A percentile compares a stretch with the other conserved stretches of the same genome.
Conservation (phyloP, 2,113 vertebrate genomes). For the cat (Felis catus) region F.catus_Fca126_mat1.0 CM031425.1:48384001-48384500, state of each 20-base stretch:
- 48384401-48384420: background rate
- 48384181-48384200: background rate
- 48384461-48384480: background rate
- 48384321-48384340: slow-evolving; percentile 1
- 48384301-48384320: background rate
- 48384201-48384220: background rate
- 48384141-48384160: accelerated
- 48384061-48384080: background rate
- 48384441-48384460: background rate
- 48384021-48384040: background rate
- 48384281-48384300: background rate
- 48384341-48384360: background rate
- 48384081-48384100: background rate
- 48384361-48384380: background rate
- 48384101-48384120: background rate
- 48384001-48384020: background rate
- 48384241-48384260: background rate
- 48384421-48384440: accelerated
- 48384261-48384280: background rate
- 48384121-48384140: accelerated
- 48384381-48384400: background rate
- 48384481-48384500: accelerated
- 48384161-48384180: accelerated
- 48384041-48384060: background rate
- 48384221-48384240: background rate